These are phyloP conservation scores for Acrocephalus scirpaceus DNA, from an alignment of 2,797 vertebrate species.

Conservation along the genomic window DNA sequence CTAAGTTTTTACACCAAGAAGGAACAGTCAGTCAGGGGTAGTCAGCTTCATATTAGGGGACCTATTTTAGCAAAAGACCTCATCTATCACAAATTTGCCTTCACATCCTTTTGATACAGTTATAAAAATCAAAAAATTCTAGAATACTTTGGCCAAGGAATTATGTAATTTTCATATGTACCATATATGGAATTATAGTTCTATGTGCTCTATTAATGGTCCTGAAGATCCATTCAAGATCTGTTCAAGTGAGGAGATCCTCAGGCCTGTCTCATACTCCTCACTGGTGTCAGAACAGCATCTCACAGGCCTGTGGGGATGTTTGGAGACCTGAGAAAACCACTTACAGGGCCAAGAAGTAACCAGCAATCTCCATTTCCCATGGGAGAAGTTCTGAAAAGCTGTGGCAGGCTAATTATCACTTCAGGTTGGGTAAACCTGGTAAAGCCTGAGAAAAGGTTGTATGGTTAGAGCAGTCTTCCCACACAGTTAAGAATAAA, in stretches of 20 bases:
- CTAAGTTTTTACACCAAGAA: neutral
- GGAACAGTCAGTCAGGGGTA: neutral
- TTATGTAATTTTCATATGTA: neutral
- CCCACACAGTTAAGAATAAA: neutral
- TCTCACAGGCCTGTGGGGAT: fast-evolving
- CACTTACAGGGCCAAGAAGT: neutral
- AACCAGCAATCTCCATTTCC: neutral
- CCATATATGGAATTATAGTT: neutral
- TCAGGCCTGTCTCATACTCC: neutral
- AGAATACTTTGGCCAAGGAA: neutral
- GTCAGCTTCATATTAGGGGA: neutral
- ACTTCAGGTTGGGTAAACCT: neutral
- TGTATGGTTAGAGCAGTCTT: neutral
- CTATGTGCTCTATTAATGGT: neutral
- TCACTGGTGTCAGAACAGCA: neutral
- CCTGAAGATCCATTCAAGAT: neutral
- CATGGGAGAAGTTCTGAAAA: neutral
- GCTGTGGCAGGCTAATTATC: neutral
- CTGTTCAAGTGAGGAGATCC: neutral
- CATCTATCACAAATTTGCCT: neutral
- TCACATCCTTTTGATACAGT: neutral
- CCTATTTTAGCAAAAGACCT: neutral
- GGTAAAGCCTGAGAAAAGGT: neutral
- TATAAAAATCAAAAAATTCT: neutral
- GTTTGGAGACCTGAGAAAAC: neutral